Evolutionary conservation across 1,140 invertebrate species (phyloP).

Genomic region (Coenobita brevimanus): DNA sequence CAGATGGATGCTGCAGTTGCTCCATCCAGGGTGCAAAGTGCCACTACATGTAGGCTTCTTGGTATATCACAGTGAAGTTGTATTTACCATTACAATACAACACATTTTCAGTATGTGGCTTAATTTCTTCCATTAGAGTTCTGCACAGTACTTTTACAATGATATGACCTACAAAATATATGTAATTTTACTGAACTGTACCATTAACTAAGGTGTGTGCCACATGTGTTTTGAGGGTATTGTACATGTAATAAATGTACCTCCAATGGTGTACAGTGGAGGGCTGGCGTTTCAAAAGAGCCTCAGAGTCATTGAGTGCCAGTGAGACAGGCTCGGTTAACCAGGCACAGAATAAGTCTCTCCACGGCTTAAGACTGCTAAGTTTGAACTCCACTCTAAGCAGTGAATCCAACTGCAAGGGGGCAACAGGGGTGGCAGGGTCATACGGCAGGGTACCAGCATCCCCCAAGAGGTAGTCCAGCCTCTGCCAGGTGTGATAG

Average conservation of each 20-base stretch:
- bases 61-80: too few species aligned
- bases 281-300: conserved; percentile 16
- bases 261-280: conserved; percentile 38
- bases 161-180: too few species aligned
- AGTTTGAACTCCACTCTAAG: conserved; percentile 32
- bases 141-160: too few species aligned
- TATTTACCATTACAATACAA: too few species aligned
- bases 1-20: too few species aligned
- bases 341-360: conserved; percentile 45
- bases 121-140: too few species aligned
- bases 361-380: conserved; percentile 37
- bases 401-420: conserved; percentile 35
- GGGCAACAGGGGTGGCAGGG: conserved; percentile 1
- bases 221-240: conserved; percentile 33
- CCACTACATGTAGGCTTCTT: too few species aligned
- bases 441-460: conserved; percentile 16
- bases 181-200: background rate
- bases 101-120: too few species aligned
- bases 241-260: conserved; percentile 44
- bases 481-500: conserved; percentile 49
- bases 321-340: conserved; percentile 31
- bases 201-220: conserved; percentile 44
- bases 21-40: too few species aligned
- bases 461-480: conserved; percentile 28
- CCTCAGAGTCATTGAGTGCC: conserved; percentile 32